Conservation (phyloP, 2,113 vertebrate genomes). For the Eleginops maclovinus region DNA sequence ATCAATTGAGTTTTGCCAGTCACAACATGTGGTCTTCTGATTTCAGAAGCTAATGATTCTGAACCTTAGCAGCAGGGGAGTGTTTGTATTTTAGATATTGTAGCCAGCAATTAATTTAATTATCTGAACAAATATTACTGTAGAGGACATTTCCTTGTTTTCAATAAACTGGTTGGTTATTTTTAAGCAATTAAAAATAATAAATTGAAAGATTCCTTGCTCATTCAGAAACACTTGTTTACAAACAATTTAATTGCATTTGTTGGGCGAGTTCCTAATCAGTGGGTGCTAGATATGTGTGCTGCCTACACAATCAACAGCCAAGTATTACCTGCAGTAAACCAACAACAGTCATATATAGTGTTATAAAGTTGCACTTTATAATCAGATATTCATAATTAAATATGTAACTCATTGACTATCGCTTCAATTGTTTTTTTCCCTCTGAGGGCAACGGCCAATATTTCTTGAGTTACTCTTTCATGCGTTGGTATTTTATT, state of each 20-base stretch:
- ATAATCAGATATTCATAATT: too few species aligned
- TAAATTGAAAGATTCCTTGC: too few species aligned
- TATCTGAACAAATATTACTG: background rate
- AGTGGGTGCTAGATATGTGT: constrained; percentile 30
- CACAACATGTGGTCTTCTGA: background rate
- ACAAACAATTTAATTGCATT: constrained; percentile 18
- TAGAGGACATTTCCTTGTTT: background rate
- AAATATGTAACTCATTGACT: too few species aligned
- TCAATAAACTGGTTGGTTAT: constrained; percentile 16
- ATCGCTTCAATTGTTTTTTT: too few species aligned
- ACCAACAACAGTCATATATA: background rate
- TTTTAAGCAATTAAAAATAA: background rate
- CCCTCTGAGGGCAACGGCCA: too few species aligned
- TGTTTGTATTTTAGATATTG: background rate
- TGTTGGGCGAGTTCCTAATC: constrained; percentile 38
- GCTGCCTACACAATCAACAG: constrained; percentile 12
- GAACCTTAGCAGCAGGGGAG: background rate
- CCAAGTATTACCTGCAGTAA: constrained; percentile 19
- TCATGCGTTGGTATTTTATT: too few species aligned
- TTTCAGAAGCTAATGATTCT: constrained; percentile 9
- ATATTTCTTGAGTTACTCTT: too few species aligned
- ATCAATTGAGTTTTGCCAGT: background rate
- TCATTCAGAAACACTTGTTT: background rate
- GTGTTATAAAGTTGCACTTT: background rate
- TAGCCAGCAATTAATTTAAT: background rate